Conservation (phyloP, 2,113 vertebrate species). For the Merops nubicus region DNA sequence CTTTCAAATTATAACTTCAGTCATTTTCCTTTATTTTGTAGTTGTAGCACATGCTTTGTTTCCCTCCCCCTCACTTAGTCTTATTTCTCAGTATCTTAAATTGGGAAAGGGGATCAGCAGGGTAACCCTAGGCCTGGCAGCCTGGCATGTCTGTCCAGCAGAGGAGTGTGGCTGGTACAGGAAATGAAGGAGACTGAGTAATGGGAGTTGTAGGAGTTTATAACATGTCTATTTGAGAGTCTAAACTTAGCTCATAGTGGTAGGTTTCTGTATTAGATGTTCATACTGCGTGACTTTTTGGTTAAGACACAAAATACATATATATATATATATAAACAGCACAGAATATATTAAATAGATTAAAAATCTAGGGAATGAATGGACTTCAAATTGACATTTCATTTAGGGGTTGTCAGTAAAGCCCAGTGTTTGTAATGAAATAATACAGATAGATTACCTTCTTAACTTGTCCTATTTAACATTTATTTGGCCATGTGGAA, state of each 20-base stretch:
- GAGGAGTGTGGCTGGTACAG: neutral
- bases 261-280: neutral
- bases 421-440: neutral
- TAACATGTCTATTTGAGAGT: neutral
- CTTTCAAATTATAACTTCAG: neutral
- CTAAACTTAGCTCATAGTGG: neutral
- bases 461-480: neutral
- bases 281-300: neutral
- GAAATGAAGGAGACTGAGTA: neutral
- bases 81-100: neutral
- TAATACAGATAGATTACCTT: neutral
- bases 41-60: neutral
- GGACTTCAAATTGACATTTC: neutral
- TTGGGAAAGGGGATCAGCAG: neutral
- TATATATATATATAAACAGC: neutral
- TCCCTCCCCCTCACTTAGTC: neutral
- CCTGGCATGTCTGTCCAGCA: neutral
- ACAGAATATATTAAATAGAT: neutral
- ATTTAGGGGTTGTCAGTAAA: neutral
- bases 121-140: neutral
- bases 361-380: neutral
- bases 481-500: neutral
- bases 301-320: neutral
- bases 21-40: neutral
- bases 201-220: neutral